These are phyloP conservation scores for Drosophila ficusphila DNA, from an alignment of 1,140 invertebrate species.

Conservation along the genomic window DNA sequence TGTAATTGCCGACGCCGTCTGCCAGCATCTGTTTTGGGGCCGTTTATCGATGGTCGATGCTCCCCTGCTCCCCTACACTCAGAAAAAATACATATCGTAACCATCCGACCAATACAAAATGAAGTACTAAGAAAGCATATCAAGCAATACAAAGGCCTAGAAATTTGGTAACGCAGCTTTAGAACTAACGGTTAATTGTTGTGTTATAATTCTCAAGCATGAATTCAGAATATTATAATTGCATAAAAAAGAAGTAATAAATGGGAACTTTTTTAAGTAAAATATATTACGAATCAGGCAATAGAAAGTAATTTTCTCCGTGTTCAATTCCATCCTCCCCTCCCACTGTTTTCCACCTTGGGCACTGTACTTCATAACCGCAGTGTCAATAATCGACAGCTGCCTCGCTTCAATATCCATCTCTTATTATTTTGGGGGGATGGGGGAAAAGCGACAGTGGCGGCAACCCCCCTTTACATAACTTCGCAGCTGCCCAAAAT, in stretches of 20 bases:
- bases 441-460: background rate
- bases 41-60: constrained; percentile 67
- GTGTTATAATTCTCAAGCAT: background rate
- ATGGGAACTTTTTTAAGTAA: too few relatives aligned
- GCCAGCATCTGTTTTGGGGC: constrained; percentile 66
- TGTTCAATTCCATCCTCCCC: background rate
- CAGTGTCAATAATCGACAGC: constrained; percentile 81
- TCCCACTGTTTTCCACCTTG: background rate
- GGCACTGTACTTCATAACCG: constrained; percentile 46
- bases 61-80: constrained; percentile 7
- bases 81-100: background rate
- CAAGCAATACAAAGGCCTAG: too few relatives aligned
- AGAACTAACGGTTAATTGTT: too few relatives aligned
- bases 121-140: too few relatives aligned
- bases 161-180: too few relatives aligned
- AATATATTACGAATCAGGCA: background rate
- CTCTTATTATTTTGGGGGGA: constrained; percentile 19
- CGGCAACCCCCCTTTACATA: constrained; percentile 62
- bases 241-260: fast-evolving
- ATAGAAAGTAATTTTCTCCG: background rate
- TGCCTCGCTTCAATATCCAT: constrained; percentile 69
- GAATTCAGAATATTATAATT: background rate
- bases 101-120: too few relatives aligned
- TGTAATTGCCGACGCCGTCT: constrained; percentile 76
- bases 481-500: constrained; percentile 42